Evolutionary conservation across 2,888 invertebrate species (phyloP).

Genomic region (Nematopogon swammerdamellus): DNA sequence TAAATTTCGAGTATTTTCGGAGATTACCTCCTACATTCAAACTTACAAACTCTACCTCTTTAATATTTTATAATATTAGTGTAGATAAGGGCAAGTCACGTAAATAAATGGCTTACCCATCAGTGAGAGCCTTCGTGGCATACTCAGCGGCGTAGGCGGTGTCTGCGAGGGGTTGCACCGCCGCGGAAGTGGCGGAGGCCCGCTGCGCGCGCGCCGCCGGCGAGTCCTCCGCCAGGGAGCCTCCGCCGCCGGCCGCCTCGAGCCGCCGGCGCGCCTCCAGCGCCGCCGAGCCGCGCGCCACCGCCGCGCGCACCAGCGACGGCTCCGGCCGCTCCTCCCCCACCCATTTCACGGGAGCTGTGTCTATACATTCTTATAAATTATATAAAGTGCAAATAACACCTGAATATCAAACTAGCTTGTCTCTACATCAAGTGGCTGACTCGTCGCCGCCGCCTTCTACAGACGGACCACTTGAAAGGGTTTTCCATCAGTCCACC

Average conservation of each 20-base stretch:
- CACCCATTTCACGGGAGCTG: constrained; percentile 22
- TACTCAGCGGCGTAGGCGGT: constrained; percentile 66
- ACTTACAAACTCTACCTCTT: too few species aligned
- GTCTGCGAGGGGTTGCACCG: constrained; percentile 60
- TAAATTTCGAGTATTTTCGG: too few species aligned
- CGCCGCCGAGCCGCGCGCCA: constrained; percentile 54
- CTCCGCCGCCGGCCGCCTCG: constrained; percentile 35
- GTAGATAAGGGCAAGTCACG: too few species aligned
- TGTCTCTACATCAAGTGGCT: too few species aligned
- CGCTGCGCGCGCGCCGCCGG: constrained; percentile 70
- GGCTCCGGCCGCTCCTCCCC: constrained; percentile 22
- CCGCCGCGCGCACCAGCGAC: constrained; percentile 43
- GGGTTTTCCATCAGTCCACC: too few species aligned
- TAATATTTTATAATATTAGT: too few species aligned
- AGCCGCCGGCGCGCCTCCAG: constrained; percentile 51
- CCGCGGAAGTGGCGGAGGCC: constrained; percentile 60
- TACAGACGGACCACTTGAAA: too few species aligned
- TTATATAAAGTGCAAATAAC: too few species aligned
- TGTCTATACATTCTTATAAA: constrained; percentile 18
- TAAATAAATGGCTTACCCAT: constrained; percentile 50
- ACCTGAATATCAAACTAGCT: too few species aligned
- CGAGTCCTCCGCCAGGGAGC: constrained; percentile 47
- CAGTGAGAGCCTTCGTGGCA: constrained; percentile 60
- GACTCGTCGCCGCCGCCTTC: too few species aligned
- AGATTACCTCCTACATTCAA: too few species aligned